Base-by-base conservation (phyloP, 1,140 invertebrate genomes). In the Matsumurasca onukii region DNA sequence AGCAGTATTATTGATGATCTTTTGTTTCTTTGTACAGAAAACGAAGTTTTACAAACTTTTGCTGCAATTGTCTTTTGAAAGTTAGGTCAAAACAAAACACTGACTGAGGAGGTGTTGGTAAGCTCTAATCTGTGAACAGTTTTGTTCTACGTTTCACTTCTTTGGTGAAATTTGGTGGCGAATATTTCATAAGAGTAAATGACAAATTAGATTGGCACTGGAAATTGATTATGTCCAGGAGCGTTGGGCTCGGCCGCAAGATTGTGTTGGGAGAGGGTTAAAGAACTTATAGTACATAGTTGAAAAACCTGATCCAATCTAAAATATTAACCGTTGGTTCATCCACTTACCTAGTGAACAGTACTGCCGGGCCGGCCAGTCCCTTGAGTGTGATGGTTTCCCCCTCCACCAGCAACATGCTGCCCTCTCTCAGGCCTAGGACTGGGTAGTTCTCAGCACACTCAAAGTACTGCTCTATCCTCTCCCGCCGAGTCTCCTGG, bases 371-470 rank as follows among this genome's bases (percentile, higher is more conserved):
- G 9, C 30, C 24, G 5, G 22, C 9, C 55, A 59, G 74, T 27
- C 91, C 91, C 74, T 84, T 82, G 1, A 92, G 74, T 24, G 77
- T 81, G 22, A 86, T 83, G 49, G 78, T 79, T 70, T 86, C 77
- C 31, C 84, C 86, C 73, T 87, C 79, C 2, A 92, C 83, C 61
- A 84, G 77, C 31, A 92, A 77, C 67, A 86, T 85, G 66, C 83
- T 82, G 3, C 91, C 91, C 81, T 93, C 91, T 74, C 85, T 81
- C 3, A 93, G 78, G 1, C 88, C 91, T 55, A 92, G 77, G 15
- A 91, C 89, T 22, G 84, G 80, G 9, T 80, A 82, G 9, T 78
- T 77, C 70, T 84, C 80, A 34, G 79, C 75, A 72, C 86, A 82
- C 69, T 86, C 81, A 70, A 88, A 82, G 79, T 86, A 92, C 78